Evolutionary conservation across 2,797 vertebrate genomes (phyloP).

Genomic region (Myotis myotis): DNA sequence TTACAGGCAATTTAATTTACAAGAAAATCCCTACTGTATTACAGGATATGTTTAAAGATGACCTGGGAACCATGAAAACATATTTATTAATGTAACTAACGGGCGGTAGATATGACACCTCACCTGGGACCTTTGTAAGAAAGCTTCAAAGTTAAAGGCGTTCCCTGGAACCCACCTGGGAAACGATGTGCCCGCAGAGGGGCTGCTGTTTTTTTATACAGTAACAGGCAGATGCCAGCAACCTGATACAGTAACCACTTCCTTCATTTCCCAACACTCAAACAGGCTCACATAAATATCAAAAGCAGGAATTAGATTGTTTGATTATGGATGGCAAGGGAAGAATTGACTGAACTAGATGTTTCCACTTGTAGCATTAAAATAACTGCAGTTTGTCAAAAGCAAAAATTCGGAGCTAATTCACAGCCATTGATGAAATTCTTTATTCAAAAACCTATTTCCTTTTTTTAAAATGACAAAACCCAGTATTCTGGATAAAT

Average conservation of each 20-base stretch:
- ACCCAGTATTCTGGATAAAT: not conserved
- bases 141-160: not conserved
- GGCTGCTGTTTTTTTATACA: not conserved
- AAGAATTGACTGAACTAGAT: not conserved
- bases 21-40: slow-evolving; percentile 59
- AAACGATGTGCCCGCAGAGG: not conserved
- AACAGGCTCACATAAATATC: not conserved
- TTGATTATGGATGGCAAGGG: not conserved
- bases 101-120: slow-evolving; percentile 30
- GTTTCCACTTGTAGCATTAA: not conserved
- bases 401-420: not conserved
- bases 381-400: slow-evolving; percentile 6
- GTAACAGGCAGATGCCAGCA: not conserved
- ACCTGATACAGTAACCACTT: not conserved
- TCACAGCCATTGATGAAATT: not conserved
- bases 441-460: slow-evolving; percentile 1
- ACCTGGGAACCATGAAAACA: slow-evolving; percentile 52
- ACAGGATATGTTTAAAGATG: slow-evolving; percentile 62
- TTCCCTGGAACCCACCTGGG: not conserved
- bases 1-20: slow-evolving; percentile 68
- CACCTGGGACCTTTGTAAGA: not conserved
- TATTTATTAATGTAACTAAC: slow-evolving; percentile 65
- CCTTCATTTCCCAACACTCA: not conserved
- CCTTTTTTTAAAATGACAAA: not conserved
- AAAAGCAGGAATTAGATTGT: not conserved